phyloP scores from a whole-genome alignment of 2,797 vertebrate species.

The Chaenodraco wilsoni region DNA sequence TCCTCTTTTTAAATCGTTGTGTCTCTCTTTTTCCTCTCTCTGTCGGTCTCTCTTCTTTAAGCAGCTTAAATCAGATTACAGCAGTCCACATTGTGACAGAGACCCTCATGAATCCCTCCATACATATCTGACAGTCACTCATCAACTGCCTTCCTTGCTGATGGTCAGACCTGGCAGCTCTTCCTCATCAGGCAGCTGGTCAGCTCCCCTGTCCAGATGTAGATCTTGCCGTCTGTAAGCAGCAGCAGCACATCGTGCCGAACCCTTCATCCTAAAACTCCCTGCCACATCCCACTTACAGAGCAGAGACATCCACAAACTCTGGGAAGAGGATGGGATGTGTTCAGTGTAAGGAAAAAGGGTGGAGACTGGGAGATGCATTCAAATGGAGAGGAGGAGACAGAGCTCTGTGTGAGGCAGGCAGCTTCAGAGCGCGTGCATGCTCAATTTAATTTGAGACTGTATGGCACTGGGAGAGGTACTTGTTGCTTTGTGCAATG shows the following conservation, averaged over 20 bases:
- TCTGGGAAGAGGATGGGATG: conserved; percentile 63
- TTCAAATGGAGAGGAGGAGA: conserved; percentile 77
- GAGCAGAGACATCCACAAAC: conserved; percentile 62
- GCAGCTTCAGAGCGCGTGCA: conserved; percentile 55
- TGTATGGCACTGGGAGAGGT: conserved; percentile 51
- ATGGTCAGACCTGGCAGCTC: conserved; percentile 40
- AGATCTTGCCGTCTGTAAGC: conserved; percentile 34
- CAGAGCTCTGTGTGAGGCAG: conserved; percentile 59
- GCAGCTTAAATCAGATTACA: conserved; percentile 79
- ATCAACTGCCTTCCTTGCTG: conserved; percentile 42
- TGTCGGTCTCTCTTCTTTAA: conserved; percentile 67
- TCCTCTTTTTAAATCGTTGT: conserved; percentile 38
- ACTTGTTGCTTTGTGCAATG: conserved; percentile 66
- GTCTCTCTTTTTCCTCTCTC: background rate
- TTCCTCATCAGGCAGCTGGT: conserved; percentile 39
- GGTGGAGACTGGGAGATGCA: conserved; percentile 75
- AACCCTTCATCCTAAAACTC: conserved; percentile 33
- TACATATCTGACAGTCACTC: conserved; percentile 54
- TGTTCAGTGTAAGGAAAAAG: conserved; percentile 66
- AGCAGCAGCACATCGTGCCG: conserved; percentile 14
- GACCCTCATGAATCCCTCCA: conserved; percentile 50
- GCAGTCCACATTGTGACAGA: conserved; percentile 64
- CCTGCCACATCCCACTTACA: conserved; percentile 35
- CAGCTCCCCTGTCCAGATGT: conserved; percentile 39
- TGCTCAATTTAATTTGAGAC: conserved; percentile 67